Evolutionary conservation across 2,113 vertebrate species (phyloP), one percentile per base, ranked within the genome.

Genomic region (Actenoides hombroni): DNA sequence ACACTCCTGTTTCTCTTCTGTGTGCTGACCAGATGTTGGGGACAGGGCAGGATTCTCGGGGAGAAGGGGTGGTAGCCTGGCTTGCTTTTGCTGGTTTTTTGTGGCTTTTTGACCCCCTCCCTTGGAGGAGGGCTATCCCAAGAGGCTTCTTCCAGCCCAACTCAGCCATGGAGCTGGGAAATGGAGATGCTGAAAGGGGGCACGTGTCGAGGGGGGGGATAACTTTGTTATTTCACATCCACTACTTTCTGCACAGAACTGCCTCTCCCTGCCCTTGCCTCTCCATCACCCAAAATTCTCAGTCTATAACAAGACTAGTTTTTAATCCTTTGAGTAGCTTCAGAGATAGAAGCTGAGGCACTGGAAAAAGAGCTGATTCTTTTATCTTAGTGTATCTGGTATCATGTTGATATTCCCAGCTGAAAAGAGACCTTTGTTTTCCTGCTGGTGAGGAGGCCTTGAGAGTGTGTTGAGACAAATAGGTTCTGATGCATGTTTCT

Each of bases 391-490:
- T 39, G 40, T 85, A 73, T 76, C 87, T 91, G 57, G 57, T 92
- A n/a, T 92, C 59, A 12, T 37, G 26, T 92, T 96, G 64, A 53
- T 88, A 67, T 92, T 92, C 69, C 35, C 44, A 33, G n/a, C 91
- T 81, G 57, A 88, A 95, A 86, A 84, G 83, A 76, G 54, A 75
- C 42, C 40, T 92, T 90, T 89, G 79, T 95, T 96, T 88, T 13
- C 3, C 46, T 1, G 7, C 61, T 86, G 53, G 17, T 86, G 57
- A 79, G 88, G n/a, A 84, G 71, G 54, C 53, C 69, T 83, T 79
- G 91, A 64, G 76, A 90, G 79, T 31, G 48, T 84, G 60, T 53
- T 49, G 35, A 86, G 68, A 73, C 42, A 15, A 0, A 3, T 35
- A 48, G 40, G 74, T 90, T 90, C 63, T 95, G 86, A 73, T 90